Conservation (phyloP, 2,113 vertebrate species). For the Boleophthalmus pectinirostris region DNA sequence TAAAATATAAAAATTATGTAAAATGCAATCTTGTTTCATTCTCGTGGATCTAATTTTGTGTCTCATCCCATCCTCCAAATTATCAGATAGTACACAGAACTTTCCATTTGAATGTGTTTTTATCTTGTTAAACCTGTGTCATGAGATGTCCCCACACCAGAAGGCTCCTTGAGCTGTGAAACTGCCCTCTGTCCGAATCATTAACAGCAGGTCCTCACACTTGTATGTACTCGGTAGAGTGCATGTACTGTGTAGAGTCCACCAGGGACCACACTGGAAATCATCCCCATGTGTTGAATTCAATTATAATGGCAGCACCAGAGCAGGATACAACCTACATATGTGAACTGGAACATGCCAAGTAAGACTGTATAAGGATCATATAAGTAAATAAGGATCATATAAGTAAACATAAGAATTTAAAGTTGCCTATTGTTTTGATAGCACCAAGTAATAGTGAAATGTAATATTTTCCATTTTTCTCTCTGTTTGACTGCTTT, state of each 20-base stretch:
- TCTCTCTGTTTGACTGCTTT: neutral
- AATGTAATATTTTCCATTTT: too few relatives aligned
- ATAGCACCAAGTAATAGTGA: too few relatives aligned
- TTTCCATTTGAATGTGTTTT: too few relatives aligned
- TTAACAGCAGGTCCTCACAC: slow-evolving; percentile 13
- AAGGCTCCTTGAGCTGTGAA: slow-evolving; percentile 9
- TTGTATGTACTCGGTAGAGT: neutral
- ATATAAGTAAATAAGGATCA: neutral
- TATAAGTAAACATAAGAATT: too few relatives aligned
- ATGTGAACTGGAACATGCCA: neutral
- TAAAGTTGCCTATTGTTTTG: too few relatives aligned
- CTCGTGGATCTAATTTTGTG: too few relatives aligned
- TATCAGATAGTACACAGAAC: too few relatives aligned
- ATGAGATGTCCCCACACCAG: neutral
- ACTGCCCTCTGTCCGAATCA: slow-evolving; percentile 13
- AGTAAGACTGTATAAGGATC: neutral
- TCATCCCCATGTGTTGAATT: neutral
- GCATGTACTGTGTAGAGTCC: neutral
- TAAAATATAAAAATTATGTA: too few relatives aligned
- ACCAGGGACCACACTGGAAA: neutral
- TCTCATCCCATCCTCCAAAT: too few relatives aligned
- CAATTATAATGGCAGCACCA: neutral
- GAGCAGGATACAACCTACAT: neutral
- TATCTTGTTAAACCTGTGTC: neutral
- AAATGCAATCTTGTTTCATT: too few relatives aligned